Evolutionary conservation across 2,113 vertebrate genomes (phyloP).

Genomic region (Phalacrocorax pelagicus): DNA sequence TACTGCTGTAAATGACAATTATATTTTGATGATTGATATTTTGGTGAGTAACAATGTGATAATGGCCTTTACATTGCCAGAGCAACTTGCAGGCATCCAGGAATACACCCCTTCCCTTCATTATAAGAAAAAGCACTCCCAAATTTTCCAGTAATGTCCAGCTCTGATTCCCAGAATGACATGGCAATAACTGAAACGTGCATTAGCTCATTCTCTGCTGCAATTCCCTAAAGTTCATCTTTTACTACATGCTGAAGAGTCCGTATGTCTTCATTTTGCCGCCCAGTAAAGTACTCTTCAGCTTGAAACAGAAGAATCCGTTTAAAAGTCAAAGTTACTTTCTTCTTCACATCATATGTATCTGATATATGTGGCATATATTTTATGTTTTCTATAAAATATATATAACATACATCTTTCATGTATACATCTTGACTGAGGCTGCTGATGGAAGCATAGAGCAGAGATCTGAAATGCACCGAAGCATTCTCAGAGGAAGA

Average conservation of each 20-base stretch:
- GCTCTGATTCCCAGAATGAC: not conserved
- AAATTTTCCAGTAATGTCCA: not conserved
- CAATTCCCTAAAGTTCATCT: not conserved
- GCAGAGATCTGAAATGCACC: not conserved
- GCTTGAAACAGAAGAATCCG: not conserved
- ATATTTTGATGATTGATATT: not conserved
- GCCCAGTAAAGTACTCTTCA: not conserved
- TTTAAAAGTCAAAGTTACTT: not conserved
- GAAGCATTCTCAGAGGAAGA: not conserved
- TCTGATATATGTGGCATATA: not conserved
- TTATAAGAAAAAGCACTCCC: not conserved
- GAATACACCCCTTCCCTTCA: not conserved
- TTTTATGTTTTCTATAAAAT: not conserved
- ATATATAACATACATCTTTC: not conserved
- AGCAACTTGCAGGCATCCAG: not conserved
- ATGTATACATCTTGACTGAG: not conserved
- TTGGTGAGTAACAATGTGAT: not conserved
- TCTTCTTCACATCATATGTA: not conserved
- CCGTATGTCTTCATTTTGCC: not conserved
- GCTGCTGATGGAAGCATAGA: not conserved
- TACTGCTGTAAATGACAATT: not conserved
- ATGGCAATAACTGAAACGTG: not conserved
- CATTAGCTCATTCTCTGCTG: not conserved
- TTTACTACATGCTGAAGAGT: not conserved
- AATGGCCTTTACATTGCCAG: not conserved